Percentiles rank a stretch among this genome's conserved stretches.
Conservation (phyloP, 1,140 invertebrate genomes). For the Bombus sylvicola region DNA sequence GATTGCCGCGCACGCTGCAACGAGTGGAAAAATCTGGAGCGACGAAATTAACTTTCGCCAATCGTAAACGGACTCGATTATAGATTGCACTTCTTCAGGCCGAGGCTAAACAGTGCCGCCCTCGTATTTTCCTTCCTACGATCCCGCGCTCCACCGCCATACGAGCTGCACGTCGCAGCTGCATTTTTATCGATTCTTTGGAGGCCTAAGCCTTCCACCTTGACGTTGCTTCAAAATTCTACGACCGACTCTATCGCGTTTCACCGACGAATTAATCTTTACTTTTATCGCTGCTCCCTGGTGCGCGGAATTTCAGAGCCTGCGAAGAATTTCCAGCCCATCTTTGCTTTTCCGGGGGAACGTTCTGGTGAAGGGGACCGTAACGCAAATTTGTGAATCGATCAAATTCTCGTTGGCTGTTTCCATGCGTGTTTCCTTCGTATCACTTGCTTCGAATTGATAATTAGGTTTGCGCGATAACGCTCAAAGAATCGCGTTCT, state of each 20-base stretch:
- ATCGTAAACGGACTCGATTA: conserved; percentile 5
- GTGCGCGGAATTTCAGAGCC: neutral
- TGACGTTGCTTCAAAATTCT: conserved; percentile 1
- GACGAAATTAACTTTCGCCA: conserved; percentile 21
- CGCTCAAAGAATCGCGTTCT: too few relatives aligned
- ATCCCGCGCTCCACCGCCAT: conserved; percentile 27
- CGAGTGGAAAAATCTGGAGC: conserved; percentile 15
- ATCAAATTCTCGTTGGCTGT: neutral
- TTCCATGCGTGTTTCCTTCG: too few relatives aligned
- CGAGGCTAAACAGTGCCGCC: conserved; percentile 45
- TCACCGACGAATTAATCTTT: neutral
- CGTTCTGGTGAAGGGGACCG: neutral
- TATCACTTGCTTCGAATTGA: too few relatives aligned
- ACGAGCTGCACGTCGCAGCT: conserved; percentile 20
- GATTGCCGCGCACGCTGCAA: neutral
- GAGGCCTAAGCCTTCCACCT: conserved; percentile 18
- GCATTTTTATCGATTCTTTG: conserved; percentile 43
- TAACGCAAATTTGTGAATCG: neutral
- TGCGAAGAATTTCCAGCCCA: neutral
- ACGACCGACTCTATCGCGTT: neutral
- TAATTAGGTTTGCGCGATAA: too few relatives aligned
- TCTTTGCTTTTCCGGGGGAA: neutral
- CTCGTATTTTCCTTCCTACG: conserved; percentile 52
- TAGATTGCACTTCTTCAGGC: conserved; percentile 17
- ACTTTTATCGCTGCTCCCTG: neutral